Percentiles rank a stretch among this genome's conserved stretches.
Evolutionary conservation across 2,888 invertebrate species (phyloP).

Genomic region (Xestobium rufovillosum): DNA sequence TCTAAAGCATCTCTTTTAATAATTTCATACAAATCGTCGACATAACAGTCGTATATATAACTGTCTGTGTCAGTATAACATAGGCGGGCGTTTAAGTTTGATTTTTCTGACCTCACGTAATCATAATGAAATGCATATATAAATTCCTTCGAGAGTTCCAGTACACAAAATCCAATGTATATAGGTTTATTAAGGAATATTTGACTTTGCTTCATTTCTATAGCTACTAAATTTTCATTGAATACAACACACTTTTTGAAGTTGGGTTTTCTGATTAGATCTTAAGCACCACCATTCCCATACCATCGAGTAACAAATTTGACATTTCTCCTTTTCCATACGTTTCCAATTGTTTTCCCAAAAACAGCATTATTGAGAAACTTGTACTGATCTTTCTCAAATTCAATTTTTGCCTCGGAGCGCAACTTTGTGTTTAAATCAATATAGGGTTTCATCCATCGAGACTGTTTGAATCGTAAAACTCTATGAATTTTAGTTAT

Average conservation of each 20-base stretch:
- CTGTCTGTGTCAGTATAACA: no score
- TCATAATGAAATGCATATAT: no score
- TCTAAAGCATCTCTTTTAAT: no score
- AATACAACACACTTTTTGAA: slow-evolving; percentile 13
- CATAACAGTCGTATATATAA: no score
- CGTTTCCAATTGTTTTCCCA: slow-evolving; percentile 39
- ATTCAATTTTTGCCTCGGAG: slow-evolving; percentile 19
- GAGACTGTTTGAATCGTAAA: slow-evolving; percentile 33
- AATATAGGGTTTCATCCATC: slow-evolving; percentile 35
- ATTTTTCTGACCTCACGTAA: no score
- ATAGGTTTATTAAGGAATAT: slow-evolving; percentile 23
- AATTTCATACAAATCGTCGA: no score
- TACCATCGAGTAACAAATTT: slow-evolving; percentile 26
- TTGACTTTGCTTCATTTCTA: slow-evolving; percentile 15
- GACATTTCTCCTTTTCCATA: slow-evolving; percentile 35
- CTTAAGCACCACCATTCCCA: slow-evolving; percentile 22
- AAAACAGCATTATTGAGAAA: slow-evolving; percentile 23
- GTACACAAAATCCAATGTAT: slow-evolving; percentile 19
- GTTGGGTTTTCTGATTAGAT: no score
- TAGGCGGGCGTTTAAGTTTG: no score
- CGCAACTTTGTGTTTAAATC: slow-evolving; percentile 34
- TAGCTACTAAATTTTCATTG: slow-evolving; percentile 12
- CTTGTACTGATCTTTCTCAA: slow-evolving; percentile 19
- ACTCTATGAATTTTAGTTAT: slow-evolving; percentile 29
- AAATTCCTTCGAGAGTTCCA: no score